Evolutionary conservation across 2,888 invertebrate genomes (phyloP).

Genomic region (Cerceris ruficornis): DNA sequence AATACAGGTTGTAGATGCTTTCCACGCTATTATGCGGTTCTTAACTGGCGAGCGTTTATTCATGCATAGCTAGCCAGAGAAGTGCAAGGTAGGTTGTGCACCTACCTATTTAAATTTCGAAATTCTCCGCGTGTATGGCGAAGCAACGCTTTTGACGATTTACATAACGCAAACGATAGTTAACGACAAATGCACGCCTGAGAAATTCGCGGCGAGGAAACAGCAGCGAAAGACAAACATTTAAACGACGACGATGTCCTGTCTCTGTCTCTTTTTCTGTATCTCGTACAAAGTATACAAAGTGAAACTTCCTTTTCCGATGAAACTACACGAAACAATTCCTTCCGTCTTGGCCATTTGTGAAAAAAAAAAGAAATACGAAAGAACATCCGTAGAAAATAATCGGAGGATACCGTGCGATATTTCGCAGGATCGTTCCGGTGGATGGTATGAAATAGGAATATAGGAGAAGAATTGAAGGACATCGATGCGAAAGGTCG

Average conservation of each 20-base stretch:
- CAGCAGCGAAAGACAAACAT: no score
- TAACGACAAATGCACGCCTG: conserved; percentile 18
- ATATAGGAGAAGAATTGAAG: not conserved
- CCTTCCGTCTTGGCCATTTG: no score
- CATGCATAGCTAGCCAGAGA: conserved; percentile 1
- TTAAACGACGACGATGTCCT: no score
- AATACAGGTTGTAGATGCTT: not conserved
- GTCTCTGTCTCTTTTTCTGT: no score
- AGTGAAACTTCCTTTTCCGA: no score
- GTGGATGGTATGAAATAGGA: not conserved
- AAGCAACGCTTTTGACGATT: conserved; percentile 47
- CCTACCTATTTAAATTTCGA: conserved; percentile 29
- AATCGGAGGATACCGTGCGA: not conserved
- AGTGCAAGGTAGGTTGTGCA: not conserved
- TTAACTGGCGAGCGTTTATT: conserved; percentile 9
- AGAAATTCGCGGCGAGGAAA: no score
- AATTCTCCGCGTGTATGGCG: conserved; percentile 27
- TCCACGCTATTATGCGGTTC: conserved; percentile 4
- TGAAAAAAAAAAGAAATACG: not conserved
- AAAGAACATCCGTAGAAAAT: not conserved
- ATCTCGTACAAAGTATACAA: no score
- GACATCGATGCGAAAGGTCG: conserved; percentile 1
- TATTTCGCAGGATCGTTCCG: not conserved
- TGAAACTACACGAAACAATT: no score
- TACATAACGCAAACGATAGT: conserved; percentile 25